Conservation (phyloP, 2,797 vertebrate genomes). For the Periophthalmus magnuspinnatus region DNA sequence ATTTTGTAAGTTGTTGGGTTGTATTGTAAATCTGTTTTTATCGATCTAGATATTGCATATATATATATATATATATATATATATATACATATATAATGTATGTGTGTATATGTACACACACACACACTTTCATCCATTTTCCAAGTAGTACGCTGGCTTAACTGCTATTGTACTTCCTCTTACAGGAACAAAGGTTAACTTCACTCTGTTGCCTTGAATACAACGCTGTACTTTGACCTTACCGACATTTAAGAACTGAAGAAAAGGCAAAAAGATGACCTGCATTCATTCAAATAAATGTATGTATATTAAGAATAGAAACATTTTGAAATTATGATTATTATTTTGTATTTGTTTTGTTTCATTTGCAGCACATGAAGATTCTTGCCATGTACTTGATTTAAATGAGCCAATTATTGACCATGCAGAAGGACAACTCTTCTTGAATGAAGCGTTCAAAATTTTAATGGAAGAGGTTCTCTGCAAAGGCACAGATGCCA, state of each 20-base stretch:
- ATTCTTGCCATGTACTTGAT: constrained; percentile 17
- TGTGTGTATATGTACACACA: no score
- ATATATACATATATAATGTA: no score
- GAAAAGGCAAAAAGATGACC: constrained; percentile 7
- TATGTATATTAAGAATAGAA: constrained; percentile 33
- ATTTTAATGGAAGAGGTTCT: constrained; percentile 83
- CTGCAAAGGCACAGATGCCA: constrained; percentile 77
- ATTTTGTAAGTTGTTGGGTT: not conserved
- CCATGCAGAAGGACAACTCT: constrained; percentile 69
- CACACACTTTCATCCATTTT: no score
- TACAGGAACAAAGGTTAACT: constrained; percentile 43
- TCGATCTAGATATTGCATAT: no score
- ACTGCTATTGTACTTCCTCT: not conserved
- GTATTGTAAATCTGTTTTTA: no score
- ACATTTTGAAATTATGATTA: not conserved
- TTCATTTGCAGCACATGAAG: constrained; percentile 22
- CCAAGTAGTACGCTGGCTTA: not conserved
- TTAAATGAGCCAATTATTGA: constrained; percentile 57
- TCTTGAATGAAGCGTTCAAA: constrained; percentile 79
- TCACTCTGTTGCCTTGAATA: not conserved
- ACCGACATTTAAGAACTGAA: not conserved
- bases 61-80: no score
- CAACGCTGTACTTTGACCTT: not conserved
- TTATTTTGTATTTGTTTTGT: constrained; percentile 6
- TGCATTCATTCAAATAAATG: not conserved